Percentiles rank a stretch among this genome's conserved stretches.
phyloP scores from a whole-genome alignment of 2,797 vertebrate genomes.

The Arctocebus calabarensis region DNA sequence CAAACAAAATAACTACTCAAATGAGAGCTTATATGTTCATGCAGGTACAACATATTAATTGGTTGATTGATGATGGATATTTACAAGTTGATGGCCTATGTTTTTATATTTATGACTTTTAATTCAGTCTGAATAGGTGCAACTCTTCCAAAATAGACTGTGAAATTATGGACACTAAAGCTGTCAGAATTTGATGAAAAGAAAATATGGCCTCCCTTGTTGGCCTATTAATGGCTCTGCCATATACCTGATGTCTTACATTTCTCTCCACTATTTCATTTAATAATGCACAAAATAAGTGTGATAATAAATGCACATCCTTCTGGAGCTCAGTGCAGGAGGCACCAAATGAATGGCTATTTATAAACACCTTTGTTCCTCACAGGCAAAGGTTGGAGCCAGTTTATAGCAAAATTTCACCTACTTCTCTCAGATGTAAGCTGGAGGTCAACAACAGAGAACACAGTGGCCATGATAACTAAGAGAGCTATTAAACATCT shows the following conservation, averaged over 20 bases:
- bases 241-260: background rate
- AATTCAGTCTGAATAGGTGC: slow-evolving; percentile 4
- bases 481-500: slow-evolving; percentile 27
- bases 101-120: slow-evolving; percentile 33
- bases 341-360: background rate
- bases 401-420: slow-evolving; percentile 36
- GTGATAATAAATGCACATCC: background rate
- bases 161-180: slow-evolving; percentile 8
- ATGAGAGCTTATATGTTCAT: background rate
- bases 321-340: background rate
- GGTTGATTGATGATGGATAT: slow-evolving; percentile 14
- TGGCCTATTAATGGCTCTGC: slow-evolving; percentile 22
- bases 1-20: background rate
- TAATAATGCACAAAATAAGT: slow-evolving; percentile 53
- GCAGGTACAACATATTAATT: background rate
- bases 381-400: slow-evolving; percentile 4
- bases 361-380: slow-evolving; percentile 51
- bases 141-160: slow-evolving; percentile 24
- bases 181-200: slow-evolving; percentile 55
- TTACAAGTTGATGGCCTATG: background rate
- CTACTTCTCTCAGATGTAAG: background rate
- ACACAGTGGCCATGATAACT: background rate
- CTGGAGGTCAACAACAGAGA: slow-evolving; percentile 24
- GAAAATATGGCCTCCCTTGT: background rate
- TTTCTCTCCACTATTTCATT: slow-evolving; percentile 46